A percentile compares a stretch with the other conserved stretches of the same genome.
Evolutionary conservation across 2,797 vertebrate genomes (phyloP).

Genomic region (Sparidentex hasta): DNA sequence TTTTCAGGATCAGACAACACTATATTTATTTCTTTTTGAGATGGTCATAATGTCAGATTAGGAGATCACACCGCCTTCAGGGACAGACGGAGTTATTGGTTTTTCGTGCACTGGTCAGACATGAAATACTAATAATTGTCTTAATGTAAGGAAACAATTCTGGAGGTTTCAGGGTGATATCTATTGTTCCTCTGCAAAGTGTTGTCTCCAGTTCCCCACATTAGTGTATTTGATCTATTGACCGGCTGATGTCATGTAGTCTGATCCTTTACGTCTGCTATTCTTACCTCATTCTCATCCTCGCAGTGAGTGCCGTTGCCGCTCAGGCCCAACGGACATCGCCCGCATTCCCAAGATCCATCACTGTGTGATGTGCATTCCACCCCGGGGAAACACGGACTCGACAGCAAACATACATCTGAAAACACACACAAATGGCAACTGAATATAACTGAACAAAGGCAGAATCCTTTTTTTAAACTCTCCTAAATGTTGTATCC

Average conservation of each 20-base stretch:
- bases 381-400: conserved; percentile 94
- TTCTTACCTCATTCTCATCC: conserved; percentile 93
- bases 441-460: conserved; percentile 19
- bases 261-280: background rate
- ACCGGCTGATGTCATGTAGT: background rate
- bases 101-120: too few relatives aligned
- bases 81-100: background rate
- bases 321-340: conserved; percentile 90
- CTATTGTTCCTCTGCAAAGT: too few relatives aligned
- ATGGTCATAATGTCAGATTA: background rate
- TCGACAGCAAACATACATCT: conserved; percentile 94
- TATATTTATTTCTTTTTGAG: background rate
- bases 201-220: background rate
- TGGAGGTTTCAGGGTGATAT: too few relatives aligned
- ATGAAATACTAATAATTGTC: too few relatives aligned
- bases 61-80: background rate
- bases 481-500: conserved; percentile 5
- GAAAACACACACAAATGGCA: conserved; percentile 41
- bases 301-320: conserved; percentile 95
- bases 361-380: conserved; percentile 89
- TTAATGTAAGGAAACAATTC: too few relatives aligned
- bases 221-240: background rate
- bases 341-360: conserved; percentile 94
- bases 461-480: conserved; percentile 22
- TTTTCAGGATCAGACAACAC: background rate